These are phyloP conservation scores for Athene cunicularia DNA, from an alignment of 2,113 vertebrate genomes.

Conservation along the genomic window DNA sequence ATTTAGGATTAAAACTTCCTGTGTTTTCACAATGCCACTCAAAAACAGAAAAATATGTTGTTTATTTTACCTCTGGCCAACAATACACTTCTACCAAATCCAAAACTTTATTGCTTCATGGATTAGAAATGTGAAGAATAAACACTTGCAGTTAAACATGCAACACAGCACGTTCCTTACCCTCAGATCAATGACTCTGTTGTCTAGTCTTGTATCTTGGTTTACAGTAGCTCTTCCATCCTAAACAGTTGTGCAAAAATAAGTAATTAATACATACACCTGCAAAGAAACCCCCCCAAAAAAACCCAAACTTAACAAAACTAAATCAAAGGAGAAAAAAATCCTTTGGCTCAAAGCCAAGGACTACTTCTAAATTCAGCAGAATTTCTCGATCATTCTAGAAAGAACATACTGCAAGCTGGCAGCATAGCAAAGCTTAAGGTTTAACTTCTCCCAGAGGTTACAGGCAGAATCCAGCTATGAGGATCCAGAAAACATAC, in stretches of 20 bases:
- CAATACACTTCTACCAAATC: neutral
- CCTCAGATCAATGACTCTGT: slow-evolving; percentile 97
- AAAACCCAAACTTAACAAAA: neutral
- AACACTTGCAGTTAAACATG: neutral
- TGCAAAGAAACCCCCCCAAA: neutral
- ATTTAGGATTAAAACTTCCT: neutral
- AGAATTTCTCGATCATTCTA: neutral
- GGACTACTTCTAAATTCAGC: neutral
- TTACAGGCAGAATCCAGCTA: neutral
- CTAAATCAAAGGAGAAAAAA: neutral
- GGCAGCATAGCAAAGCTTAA: neutral
- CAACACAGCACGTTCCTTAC: slow-evolving; percentile 76
- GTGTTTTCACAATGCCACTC: neutral
- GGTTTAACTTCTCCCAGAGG: neutral
- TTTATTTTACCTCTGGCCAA: neutral
- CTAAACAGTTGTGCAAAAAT: slow-evolving; percentile 66
- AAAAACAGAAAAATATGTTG: neutral
- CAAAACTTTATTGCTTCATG: neutral
- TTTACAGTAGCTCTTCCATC: slow-evolving; percentile 98
- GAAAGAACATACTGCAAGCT: neutral
- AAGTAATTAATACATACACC: neutral
- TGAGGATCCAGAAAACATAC: neutral
- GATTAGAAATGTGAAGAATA: neutral
- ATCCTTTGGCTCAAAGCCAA: neutral
- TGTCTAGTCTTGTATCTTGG: slow-evolving; percentile 98